These are phyloP conservation scores for Antennarius maculatus DNA, from an alignment of 2,797 vertebrate species.

Conservation along the genomic window DNA sequence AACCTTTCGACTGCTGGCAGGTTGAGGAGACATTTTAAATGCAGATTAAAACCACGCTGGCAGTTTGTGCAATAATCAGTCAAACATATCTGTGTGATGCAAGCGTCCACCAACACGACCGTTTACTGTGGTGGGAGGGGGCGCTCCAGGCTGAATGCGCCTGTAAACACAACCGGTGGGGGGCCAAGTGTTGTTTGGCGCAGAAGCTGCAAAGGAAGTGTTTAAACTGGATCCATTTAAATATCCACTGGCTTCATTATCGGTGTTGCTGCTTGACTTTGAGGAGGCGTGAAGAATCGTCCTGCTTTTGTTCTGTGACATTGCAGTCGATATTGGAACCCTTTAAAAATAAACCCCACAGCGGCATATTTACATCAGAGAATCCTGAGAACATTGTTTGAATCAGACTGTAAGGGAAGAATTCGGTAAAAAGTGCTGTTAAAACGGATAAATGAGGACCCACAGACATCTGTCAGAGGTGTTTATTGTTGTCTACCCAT, in stretches of 20 bases:
- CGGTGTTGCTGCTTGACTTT: no score
- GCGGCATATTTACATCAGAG: no score
- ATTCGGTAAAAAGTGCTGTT: no score
- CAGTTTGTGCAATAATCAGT: conserved; percentile 41
- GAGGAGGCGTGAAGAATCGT: no score
- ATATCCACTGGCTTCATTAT: conserved; percentile 8
- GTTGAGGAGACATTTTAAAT: conserved; percentile 52
- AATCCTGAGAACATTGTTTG: no score
- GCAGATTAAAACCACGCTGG: conserved; percentile 50
- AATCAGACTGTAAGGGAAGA: no score
- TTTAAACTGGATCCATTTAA: conserved; percentile 29
- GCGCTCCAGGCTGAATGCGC: not conserved
- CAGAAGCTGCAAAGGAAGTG: conserved; percentile 24
- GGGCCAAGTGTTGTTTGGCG: not conserved
- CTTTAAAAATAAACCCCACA: no score
- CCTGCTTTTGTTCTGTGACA: no score
- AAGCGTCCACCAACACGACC: conserved; percentile 5
- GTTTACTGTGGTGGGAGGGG: conserved; percentile 24
- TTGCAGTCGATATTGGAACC: no score
- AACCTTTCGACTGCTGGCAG: conserved; percentile 19
- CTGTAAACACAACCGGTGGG: conserved; percentile 50
- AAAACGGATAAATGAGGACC: no score
- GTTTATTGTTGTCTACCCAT: no score
- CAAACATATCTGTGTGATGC: conserved; percentile 25
- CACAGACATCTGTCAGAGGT: no score